Conservation (phyloP, 2,888 invertebrate species). For the Noctua janthe region DNA sequence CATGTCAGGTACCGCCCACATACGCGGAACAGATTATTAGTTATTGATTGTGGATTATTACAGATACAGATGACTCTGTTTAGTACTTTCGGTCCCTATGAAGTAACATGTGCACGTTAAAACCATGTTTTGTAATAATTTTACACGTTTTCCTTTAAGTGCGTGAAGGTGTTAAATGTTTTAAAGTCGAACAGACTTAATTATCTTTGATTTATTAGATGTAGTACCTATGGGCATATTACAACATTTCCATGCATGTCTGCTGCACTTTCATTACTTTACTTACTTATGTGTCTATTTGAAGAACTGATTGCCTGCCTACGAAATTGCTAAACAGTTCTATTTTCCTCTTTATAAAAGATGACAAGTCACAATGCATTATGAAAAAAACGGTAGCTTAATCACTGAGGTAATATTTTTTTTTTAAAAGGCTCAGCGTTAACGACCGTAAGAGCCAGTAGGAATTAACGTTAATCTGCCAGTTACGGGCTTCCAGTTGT, state of each 20-base stretch:
- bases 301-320: not conserved
- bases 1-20: conserved; percentile 78
- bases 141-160: conserved; percentile 34
- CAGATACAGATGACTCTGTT: conserved; percentile 68
- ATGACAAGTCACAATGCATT: not conserved
- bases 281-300: not conserved
- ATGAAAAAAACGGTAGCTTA: not conserved
- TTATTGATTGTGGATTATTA: conserved; percentile 80
- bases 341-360: not conserved
- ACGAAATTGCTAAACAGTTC: not conserved
- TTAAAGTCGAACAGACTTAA: conserved; percentile 22
- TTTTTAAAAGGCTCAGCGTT: not conserved
- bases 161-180: conserved; percentile 37
- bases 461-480: conserved; percentile 62
- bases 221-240: not conserved
- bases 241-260: not conserved
- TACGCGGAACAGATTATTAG: conserved; percentile 77
- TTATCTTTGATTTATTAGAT: conserved; percentile 32
- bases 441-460: conserved; percentile 27
- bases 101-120: conserved; percentile 57
- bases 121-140: conserved; percentile 56
- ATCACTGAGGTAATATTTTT: not conserved
- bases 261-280: conserved; percentile 3
- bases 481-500: conserved; percentile 55
- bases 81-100: conserved; percentile 65